Conservation (phyloP, 2,113 vertebrate genomes). For the Malurus melanocephalus region DNA sequence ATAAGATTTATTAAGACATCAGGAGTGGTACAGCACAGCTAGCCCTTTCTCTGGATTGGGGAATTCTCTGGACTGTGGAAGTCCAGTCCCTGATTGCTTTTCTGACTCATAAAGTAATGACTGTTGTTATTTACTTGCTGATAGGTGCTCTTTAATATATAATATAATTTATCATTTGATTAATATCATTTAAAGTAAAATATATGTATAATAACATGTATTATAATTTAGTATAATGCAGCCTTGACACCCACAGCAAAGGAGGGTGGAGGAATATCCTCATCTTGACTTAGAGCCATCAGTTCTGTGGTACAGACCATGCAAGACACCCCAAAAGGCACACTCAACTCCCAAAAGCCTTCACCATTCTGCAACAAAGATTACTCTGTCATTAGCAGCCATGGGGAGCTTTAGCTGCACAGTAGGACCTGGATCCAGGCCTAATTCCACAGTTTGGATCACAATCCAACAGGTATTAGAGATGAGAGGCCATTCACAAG, state of each 20-base stretch:
- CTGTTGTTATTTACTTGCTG: not conserved
- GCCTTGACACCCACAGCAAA: not conserved
- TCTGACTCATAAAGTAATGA: not conserved
- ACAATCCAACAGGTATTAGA: slow-evolving; percentile 35
- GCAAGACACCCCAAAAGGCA: not conserved
- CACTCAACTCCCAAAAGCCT: not conserved
- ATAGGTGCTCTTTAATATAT: not conserved
- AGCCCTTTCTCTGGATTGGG: not conserved
- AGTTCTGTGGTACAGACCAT: not conserved
- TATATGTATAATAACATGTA: no score
- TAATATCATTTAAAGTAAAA: not conserved
- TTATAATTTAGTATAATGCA: not conserved
- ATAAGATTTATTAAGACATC: not conserved
- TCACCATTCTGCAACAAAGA: not conserved
- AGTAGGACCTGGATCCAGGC: not conserved
- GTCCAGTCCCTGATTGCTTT: not conserved
- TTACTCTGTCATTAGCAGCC: not conserved
- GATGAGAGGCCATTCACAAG: slow-evolving; percentile 3
- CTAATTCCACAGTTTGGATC: slow-evolving; percentile 14
- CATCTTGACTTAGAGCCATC: not conserved
- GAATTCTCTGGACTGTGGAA: not conserved
- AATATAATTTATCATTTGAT: not conserved
- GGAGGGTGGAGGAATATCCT: not conserved
- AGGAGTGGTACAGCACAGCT: not conserved
- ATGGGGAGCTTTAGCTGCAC: not conserved